Percentiles rank a stretch among this genome's conserved stretches.
phyloP scores from a whole-genome alignment of 2,797 vertebrate genomes.

The Helicolenus hilgendorfi region DNA sequence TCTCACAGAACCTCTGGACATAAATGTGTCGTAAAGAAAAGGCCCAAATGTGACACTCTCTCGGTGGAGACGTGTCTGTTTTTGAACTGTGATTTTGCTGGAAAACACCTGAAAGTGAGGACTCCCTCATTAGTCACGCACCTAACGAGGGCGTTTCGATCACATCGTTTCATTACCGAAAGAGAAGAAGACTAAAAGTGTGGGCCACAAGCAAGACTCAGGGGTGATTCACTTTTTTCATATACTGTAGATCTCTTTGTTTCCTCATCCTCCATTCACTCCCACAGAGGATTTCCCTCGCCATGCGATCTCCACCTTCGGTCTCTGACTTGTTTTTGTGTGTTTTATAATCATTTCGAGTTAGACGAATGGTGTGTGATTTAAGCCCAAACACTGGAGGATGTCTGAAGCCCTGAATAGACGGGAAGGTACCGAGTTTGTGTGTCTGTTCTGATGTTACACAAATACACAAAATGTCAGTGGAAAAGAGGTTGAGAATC shows the following conservation, averaged over 20 bases:
- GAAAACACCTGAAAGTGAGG: slow-evolving; percentile 87
- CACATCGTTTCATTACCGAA: slow-evolving; percentile 82
- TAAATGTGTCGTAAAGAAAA: neutral
- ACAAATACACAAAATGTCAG: slow-evolving; percentile 86
- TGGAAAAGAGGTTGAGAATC: slow-evolving; percentile 77
- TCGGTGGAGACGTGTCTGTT: neutral
- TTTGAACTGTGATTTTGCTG: slow-evolving; percentile 53
- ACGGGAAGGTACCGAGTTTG: neutral
- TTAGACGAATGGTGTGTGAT: neutral
- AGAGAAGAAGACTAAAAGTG: slow-evolving; percentile 74
- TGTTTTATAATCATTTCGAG: neutral
- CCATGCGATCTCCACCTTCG: neutral
- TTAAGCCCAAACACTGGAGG: neutral
- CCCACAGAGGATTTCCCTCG: slow-evolving; percentile 80
- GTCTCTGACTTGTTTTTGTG: neutral
- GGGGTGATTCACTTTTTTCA: slow-evolving; percentile 79
- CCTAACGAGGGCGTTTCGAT: slow-evolving; percentile 57
- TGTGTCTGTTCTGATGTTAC: slow-evolving; percentile 40
- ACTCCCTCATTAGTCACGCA: slow-evolving; percentile 85
- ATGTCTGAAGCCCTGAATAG: neutral
- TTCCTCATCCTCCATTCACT: slow-evolving; percentile 65
- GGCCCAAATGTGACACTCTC: neutral
- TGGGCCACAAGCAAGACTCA: slow-evolving; percentile 71
- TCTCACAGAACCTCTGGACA: neutral
- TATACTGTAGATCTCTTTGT: slow-evolving; percentile 7